phyloP scores from a whole-genome alignment of 2,797 vertebrate genomes.

The Florisuga fusca region DNA sequence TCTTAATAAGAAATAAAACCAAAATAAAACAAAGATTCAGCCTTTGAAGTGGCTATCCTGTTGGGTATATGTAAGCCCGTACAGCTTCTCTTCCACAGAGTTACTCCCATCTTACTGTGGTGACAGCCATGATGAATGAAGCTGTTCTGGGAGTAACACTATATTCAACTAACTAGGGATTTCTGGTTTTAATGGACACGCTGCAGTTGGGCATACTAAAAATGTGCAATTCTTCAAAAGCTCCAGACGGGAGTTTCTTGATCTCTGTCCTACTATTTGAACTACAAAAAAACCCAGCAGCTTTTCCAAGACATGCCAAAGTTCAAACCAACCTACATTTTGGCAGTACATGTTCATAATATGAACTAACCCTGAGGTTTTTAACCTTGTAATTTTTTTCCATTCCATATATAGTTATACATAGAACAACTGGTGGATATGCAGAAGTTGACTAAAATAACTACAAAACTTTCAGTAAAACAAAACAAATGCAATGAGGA shows the following conservation, averaged over 20 bases:
- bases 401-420: neutral
- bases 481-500: neutral
- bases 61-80: neutral
- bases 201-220: neutral
- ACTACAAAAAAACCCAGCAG: neutral
- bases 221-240: neutral
- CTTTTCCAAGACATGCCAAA: neutral
- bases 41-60: neutral
- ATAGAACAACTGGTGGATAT: neutral
- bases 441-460: neutral
- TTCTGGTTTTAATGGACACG: neutral
- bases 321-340: conserved; percentile 25
- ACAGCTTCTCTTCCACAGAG: neutral
- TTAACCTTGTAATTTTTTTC: conserved; percentile 30
- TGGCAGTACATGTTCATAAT: neutral
- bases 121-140: neutral
- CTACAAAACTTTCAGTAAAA: neutral
- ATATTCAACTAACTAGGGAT: neutral
- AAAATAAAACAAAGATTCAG: neutral
- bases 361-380: neutral
- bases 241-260: neutral
- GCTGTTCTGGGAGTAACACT: neutral
- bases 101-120: neutral
- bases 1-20: neutral
- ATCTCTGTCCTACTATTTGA: neutral